Percentiles rank a stretch among this genome's conserved stretches.
These are phyloP conservation scores for Dipodomys spectabilis DNA, from an alignment of 2,113 vertebrate species.

Conservation along the genomic window DNA sequence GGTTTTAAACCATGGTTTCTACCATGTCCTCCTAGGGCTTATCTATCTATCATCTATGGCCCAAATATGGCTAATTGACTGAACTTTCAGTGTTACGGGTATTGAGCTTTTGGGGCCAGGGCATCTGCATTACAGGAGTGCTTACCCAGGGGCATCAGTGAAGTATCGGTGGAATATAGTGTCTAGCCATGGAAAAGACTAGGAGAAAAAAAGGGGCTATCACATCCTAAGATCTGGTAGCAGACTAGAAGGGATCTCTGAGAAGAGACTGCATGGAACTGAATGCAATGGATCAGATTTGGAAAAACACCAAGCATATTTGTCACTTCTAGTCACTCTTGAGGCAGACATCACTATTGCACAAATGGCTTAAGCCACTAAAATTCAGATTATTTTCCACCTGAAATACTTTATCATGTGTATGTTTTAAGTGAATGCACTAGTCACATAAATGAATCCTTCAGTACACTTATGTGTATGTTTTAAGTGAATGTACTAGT, in stretches of 20 bases:
- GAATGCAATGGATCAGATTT: not conserved
- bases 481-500: constrained; percentile 39
- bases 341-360: not conserved
- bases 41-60: not conserved
- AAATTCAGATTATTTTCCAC: constrained; percentile 1
- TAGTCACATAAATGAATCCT: constrained; percentile 28
- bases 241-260: not conserved
- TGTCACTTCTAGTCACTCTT: not conserved
- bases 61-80: not conserved
- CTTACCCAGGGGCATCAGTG: not conserved
- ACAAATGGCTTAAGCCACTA: constrained; percentile 12
- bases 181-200: not conserved
- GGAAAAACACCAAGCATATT: not conserved
- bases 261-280: not conserved
- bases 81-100: not conserved
- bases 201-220: constrained; percentile 3
- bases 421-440: constrained; percentile 27
- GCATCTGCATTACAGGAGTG: not conserved
- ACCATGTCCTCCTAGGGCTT: not conserved
- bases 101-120: not conserved
- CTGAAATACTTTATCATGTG: constrained; percentile 37
- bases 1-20: not conserved
- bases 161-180: not conserved
- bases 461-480: not conserved
- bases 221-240: not conserved